These are phyloP conservation scores for Acleris cristana DNA, from an alignment of 2,888 invertebrate species.

Conservation along the genomic window DNA sequence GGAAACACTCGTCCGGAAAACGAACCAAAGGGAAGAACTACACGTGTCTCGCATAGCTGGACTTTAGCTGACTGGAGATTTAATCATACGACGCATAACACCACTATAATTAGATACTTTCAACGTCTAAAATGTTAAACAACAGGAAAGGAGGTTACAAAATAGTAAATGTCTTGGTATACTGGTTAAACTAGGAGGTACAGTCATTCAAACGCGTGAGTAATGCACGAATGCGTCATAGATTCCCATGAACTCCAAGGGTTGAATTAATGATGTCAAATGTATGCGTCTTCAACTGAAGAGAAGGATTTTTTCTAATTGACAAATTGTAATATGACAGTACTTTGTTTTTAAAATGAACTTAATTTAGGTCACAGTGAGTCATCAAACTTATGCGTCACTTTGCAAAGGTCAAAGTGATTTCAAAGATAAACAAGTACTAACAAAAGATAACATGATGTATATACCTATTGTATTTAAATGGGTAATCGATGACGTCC, in stretches of 20 bases:
- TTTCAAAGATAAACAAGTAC: slow-evolving; percentile 16
- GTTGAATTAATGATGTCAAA: slow-evolving; percentile 39
- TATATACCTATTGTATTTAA: slow-evolving; percentile 19
- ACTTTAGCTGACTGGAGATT: neutral
- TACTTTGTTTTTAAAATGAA: slow-evolving; percentile 1
- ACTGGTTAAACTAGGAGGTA: slow-evolving; percentile 13
- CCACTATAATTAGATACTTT: slow-evolving; percentile 8
- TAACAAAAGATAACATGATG: slow-evolving; percentile 8
- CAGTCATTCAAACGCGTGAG: slow-evolving; percentile 44
- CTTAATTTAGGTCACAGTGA: slow-evolving; percentile 11
- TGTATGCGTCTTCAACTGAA: slow-evolving; percentile 27
- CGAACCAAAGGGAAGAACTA: slow-evolving; percentile 3
- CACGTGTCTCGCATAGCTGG: slow-evolving; percentile 12
- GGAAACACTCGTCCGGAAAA: slow-evolving; percentile 1
- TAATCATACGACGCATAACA: slow-evolving; percentile 2
- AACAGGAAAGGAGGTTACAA: neutral
- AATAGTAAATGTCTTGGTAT: slow-evolving; percentile 6
- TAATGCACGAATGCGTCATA: slow-evolving; percentile 50
- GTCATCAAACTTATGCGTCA: slow-evolving; percentile 25
- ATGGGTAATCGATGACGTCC: slow-evolving; percentile 14
- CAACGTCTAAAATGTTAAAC: neutral
- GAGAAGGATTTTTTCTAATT: neutral
- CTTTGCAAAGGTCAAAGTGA: slow-evolving; percentile 17
- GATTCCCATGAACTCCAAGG: slow-evolving; percentile 46
- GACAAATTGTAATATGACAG: neutral